Conservation (phyloP, 2,797 vertebrate species). For the Dromococcyx pavoninus region DNA sequence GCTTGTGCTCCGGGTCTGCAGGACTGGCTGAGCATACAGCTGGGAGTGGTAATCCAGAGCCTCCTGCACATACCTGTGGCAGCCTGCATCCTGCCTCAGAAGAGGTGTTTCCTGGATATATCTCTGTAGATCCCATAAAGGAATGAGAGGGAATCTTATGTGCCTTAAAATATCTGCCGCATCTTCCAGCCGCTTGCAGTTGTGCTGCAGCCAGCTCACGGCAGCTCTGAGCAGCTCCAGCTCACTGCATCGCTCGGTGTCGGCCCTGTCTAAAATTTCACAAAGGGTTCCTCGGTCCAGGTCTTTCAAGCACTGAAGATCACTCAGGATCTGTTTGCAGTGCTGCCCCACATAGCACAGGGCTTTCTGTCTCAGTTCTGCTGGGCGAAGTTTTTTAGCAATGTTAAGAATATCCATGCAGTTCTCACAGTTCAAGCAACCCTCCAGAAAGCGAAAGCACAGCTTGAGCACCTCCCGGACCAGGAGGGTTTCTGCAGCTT, state of each 20-base stretch:
- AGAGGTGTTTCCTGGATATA: not conserved
- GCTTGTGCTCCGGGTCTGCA: not conserved
- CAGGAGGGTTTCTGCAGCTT: conserved; percentile 57
- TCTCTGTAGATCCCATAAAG: conserved; percentile 40
- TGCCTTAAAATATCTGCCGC: not conserved
- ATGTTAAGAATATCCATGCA: conserved; percentile 48
- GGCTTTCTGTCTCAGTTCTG: conserved; percentile 42
- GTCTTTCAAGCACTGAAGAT: not conserved
- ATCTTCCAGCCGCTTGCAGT: not conserved
- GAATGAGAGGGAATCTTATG: conserved; percentile 64
- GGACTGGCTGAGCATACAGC: conserved; percentile 24
- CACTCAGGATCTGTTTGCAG: conserved; percentile 5
- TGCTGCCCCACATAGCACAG: not conserved
- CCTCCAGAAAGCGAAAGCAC: conserved; percentile 63
- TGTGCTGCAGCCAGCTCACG: conserved; percentile 30
- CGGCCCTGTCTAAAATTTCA: conserved; percentile 33
- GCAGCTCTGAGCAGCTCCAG: conserved; percentile 47
- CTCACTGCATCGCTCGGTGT: not conserved
- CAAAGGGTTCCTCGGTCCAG: conserved; percentile 46
- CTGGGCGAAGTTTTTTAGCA: not conserved
- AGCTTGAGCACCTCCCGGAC: conserved; percentile 62
- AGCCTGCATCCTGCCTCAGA: conserved; percentile 35
- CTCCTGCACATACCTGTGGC: conserved; percentile 50
- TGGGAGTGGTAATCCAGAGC: conserved; percentile 59
- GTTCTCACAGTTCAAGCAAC: conserved; percentile 18